A percentile compares a stretch with the other conserved stretches of the same genome.
Conservation (phyloP, 2,888 invertebrate genomes). For the Corythucha ciliata region DNA sequence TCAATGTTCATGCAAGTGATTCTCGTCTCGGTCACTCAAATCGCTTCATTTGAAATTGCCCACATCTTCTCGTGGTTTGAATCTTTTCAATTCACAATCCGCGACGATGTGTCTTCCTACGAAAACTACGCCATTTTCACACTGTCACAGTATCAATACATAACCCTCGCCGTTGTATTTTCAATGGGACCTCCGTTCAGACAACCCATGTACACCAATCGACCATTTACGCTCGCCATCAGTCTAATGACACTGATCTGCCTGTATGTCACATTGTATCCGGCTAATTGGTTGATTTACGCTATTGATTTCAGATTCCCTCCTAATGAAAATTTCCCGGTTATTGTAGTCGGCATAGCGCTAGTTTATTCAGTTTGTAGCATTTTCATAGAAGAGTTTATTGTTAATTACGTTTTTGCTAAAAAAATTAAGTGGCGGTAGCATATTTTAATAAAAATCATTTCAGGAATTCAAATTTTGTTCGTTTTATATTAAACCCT, state of each 20-base stretch:
- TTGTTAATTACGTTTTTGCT: constrained; percentile 47
- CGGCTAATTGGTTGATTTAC: constrained; percentile 52
- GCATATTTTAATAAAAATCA: no score
- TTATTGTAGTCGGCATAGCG: constrained; percentile 48
- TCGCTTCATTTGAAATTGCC: constrained; percentile 50
- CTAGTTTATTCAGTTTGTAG: constrained; percentile 43
- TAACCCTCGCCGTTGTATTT: constrained; percentile 76
- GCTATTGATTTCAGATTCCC: constrained; percentile 61
- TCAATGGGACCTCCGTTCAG: constrained; percentile 87
- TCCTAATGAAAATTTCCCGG: constrained; percentile 49
- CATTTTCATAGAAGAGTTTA: constrained; percentile 48
- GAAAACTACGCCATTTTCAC: constrained; percentile 83
- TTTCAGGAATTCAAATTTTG: no score
- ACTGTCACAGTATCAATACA: constrained; percentile 83
- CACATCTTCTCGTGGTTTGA: constrained; percentile 43
- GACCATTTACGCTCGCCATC: constrained; percentile 60
- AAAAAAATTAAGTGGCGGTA: constrained; percentile 25
- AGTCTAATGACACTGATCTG: constrained; percentile 57
- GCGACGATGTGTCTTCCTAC: constrained; percentile 46
- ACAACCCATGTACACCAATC: constrained; percentile 71
- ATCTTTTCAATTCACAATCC: constrained; percentile 37
- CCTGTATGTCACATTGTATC: constrained; percentile 57
- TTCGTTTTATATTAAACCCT: no score
- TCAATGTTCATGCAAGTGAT: constrained; percentile 65
- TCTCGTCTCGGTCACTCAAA: constrained; percentile 58